Conservation (phyloP, 2,888 invertebrate species). For the Nineta flava region DNA sequence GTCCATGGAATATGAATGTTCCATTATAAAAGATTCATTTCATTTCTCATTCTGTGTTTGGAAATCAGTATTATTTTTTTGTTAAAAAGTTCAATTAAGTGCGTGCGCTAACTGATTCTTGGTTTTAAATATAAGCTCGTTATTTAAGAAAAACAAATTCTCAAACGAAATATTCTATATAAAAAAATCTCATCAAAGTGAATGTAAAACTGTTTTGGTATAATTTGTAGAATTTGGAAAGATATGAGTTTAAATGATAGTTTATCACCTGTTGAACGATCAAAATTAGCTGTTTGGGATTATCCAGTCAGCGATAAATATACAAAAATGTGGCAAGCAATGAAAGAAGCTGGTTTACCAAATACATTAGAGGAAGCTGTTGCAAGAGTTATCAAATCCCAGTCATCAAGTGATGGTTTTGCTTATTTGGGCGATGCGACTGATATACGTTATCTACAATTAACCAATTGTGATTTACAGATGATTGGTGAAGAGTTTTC, state of each 20-base stretch:
- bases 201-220: background rate
- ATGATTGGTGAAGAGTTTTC: constrained; percentile 95
- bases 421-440: constrained; percentile 92
- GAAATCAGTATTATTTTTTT: too few species aligned
- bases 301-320: constrained; percentile 97
- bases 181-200: too few species aligned
- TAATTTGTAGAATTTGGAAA: constrained; percentile 75
- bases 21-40: too few species aligned
- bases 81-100: too few species aligned
- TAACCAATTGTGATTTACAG: constrained; percentile 78
- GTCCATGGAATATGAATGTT: too few species aligned
- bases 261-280: constrained; percentile 72
- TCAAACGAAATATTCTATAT: too few species aligned
- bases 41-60: too few species aligned
- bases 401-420: constrained; percentile 66
- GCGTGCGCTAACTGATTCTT: too few species aligned
- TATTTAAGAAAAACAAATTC: background rate
- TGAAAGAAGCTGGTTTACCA: constrained; percentile 71
- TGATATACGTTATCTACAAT: constrained; percentile 56
- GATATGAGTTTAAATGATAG: constrained; percentile 94
- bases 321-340: constrained; percentile 97
- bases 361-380: constrained; percentile 64
- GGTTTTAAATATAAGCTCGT: background rate
- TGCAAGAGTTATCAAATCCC: constrained; percentile 47
- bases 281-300: constrained; percentile 95